phyloP scores from a whole-genome alignment of 2,888 invertebrate genomes.

The Acleris emargana region DNA sequence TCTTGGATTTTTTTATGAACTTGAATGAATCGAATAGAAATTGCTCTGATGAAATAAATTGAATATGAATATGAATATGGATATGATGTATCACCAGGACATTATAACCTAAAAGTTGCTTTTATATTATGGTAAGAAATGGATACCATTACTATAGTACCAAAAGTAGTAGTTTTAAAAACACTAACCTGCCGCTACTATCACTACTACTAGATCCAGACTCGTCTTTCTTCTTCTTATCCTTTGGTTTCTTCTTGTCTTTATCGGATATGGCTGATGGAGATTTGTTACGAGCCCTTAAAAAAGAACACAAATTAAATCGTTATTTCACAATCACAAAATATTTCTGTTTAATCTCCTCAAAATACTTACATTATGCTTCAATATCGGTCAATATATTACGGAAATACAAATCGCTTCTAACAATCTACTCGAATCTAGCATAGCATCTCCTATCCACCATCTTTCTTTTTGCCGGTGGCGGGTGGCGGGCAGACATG shows the following conservation, averaged over 20 bases:
- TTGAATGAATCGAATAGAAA: too few species aligned
- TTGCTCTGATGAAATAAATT: too few species aligned
- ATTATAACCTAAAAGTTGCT: slow-evolving; percentile 2
- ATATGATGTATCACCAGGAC: too few species aligned
- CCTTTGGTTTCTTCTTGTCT: slow-evolving; percentile 87
- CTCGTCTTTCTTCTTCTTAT: slow-evolving; percentile 86
- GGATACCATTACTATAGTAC: background rate
- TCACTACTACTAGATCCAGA: slow-evolving; percentile 92
- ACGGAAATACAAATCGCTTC: slow-evolving; percentile 1
- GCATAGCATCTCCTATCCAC: slow-evolving; percentile 17
- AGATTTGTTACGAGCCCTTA: slow-evolving; percentile 90
- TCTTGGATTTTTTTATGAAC: too few species aligned
- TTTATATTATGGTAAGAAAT: background rate
- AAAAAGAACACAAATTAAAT: slow-evolving; percentile 38
- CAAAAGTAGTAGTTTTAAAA: background rate
- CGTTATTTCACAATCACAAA: slow-evolving; percentile 30
- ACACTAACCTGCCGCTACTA: slow-evolving; percentile 86
- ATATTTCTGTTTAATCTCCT: background rate
- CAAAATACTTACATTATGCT: slow-evolving; percentile 25
- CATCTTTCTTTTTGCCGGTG: slow-evolving; percentile 2
- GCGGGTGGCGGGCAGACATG: slow-evolving; percentile 7
- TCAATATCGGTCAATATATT: slow-evolving; percentile 9
- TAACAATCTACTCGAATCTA: background rate
- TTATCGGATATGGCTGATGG: slow-evolving; percentile 88
- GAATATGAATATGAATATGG: too few species aligned